Evolutionary conservation across 1,140 invertebrate genomes (phyloP).

Genomic region (Bombus superbus): DNA sequence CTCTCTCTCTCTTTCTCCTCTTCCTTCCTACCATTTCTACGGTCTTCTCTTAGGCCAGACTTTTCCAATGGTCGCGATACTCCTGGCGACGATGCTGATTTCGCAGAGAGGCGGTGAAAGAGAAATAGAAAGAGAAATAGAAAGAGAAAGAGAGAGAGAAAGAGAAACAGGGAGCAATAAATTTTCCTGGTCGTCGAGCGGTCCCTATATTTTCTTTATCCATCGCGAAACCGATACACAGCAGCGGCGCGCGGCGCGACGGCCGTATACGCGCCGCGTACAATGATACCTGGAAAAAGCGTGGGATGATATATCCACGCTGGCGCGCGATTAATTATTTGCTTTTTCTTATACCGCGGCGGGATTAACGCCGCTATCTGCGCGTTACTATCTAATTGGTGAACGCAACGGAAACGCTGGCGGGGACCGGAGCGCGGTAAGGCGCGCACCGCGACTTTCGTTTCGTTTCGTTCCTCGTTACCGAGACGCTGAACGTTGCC

Average conservation of each 20-base stretch:
- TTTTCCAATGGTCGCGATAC: constrained; percentile 21
- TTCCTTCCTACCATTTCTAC: not conserved
- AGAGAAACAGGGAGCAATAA: constrained; percentile 45
- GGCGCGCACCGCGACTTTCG: constrained; percentile 7
- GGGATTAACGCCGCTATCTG: constrained; percentile 46
- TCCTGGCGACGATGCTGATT: not conserved
- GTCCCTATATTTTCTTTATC: constrained; percentile 58
- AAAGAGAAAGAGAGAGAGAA: constrained; percentile 15
- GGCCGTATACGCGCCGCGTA: constrained; percentile 9
- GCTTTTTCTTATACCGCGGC: constrained; percentile 33
- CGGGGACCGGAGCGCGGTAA: constrained; percentile 14
- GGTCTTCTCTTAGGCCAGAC: not conserved
- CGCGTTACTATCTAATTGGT: constrained; percentile 47
- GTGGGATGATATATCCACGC: constrained; percentile 57
- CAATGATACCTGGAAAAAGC: constrained; percentile 53
- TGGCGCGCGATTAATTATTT: constrained; percentile 53
- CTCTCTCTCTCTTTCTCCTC: constrained; percentile 6
- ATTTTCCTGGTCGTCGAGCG: constrained; percentile 40
- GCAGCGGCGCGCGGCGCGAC: not conserved
- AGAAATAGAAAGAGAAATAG: not conserved
- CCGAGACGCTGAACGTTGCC: not conserved
- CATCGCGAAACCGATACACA: constrained; percentile 58
- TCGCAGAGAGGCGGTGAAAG: not conserved
- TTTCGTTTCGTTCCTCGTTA: constrained; percentile 39
- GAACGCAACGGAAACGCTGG: constrained; percentile 35